Evolutionary conservation across 2,888 invertebrate species (phyloP).

Genomic region (Limnephilus marmoratus): DNA sequence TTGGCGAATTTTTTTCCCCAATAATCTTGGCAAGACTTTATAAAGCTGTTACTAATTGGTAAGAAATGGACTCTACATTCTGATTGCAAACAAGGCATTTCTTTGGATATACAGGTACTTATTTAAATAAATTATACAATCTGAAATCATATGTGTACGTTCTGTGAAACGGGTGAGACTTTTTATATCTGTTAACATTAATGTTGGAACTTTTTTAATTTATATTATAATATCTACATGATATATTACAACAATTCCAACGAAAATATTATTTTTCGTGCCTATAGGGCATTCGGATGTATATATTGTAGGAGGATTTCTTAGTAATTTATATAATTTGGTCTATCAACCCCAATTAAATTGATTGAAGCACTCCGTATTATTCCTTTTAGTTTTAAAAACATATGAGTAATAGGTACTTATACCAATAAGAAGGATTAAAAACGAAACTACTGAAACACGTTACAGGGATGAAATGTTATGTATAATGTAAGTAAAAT

Average conservation of each 20-base stretch:
- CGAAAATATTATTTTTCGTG: neutral
- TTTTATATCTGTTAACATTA: neutral
- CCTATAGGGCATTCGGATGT: neutral
- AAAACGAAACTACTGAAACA: too few species aligned
- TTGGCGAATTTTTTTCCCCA: neutral
- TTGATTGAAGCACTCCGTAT: neutral
- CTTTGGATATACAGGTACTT: too few species aligned
- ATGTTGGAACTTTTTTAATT: neutral
- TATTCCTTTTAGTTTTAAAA: too few species aligned
- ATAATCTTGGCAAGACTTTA: neutral
- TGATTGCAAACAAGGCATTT: too few species aligned
- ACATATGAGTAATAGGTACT: too few species aligned
- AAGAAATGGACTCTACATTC: neutral
- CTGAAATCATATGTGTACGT: neutral
- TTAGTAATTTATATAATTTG: neutral
- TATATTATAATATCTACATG: too few species aligned
- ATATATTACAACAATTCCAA: too few species aligned
- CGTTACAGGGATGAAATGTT: too few species aligned
- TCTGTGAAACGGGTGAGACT: neutral
- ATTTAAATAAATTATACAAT: too few species aligned
- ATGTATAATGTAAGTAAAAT: too few species aligned
- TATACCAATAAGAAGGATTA: too few species aligned
- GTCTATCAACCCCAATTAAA: neutral
- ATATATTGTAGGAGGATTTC: neutral
- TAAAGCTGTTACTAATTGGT: neutral